phyloP scores from a whole-genome alignment of 2,797 vertebrate genomes.

The Pogonophryne albipinna region DNA sequence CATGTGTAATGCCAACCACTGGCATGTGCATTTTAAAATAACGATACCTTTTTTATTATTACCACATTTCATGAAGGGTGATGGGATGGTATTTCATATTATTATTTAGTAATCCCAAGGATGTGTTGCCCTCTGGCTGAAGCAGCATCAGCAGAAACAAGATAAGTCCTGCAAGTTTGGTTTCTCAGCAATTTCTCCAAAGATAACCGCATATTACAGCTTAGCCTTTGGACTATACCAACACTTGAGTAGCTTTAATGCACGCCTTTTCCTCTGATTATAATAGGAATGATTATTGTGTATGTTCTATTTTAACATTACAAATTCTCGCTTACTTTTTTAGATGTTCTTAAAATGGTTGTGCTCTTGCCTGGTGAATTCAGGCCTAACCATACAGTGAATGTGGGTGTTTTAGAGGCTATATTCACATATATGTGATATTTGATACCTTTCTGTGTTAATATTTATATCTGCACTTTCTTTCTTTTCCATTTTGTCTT shows the following conservation, averaged over 20 bases:
- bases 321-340: neutral
- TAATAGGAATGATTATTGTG: neutral
- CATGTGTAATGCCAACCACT: constrained; percentile 75
- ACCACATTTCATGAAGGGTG: constrained; percentile 61
- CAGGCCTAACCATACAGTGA: neutral
- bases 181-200: constrained; percentile 53
- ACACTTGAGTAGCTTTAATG: constrained; percentile 26
- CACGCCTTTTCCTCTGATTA: constrained; percentile 17
- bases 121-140: constrained; percentile 58
- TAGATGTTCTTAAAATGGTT: neutral
- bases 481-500: constrained; percentile 10
- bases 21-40: constrained; percentile 54
- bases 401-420: neutral
- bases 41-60: constrained; percentile 52
- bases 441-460: neutral
- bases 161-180: constrained; percentile 54
- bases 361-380: constrained; percentile 11
- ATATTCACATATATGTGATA: constrained; percentile 1
- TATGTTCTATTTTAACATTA: neutral
- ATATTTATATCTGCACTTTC: neutral
- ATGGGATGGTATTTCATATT: constrained; percentile 54
- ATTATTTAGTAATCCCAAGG: constrained; percentile 61
- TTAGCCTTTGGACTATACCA: constrained; percentile 44
- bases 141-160: constrained; percentile 70
- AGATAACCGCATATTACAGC: constrained; percentile 58